Percentiles rank a stretch among this genome's conserved stretches.
These are phyloP conservation scores for Drosophila anceps DNA, from an alignment of 2,888 invertebrate genomes.

Conservation along the genomic window DNA sequence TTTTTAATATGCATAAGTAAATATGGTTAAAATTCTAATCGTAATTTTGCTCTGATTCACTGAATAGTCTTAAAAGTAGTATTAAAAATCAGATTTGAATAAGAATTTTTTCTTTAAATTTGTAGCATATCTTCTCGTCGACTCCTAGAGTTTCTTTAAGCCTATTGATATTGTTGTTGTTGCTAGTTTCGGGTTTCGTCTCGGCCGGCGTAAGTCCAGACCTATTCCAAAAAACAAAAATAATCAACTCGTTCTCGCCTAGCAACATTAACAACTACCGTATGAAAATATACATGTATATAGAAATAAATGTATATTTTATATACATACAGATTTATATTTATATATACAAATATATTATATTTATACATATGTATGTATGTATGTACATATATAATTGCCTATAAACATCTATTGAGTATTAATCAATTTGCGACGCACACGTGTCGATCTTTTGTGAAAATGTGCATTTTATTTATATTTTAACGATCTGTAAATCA, in stretches of 20 bases:
- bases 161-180: conserved; percentile 28
- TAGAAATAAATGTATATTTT: conserved; percentile 4
- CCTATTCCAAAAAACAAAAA: conserved; percentile 26
- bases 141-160: background rate
- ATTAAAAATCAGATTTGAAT: background rate
- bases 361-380: conserved; percentile 13
- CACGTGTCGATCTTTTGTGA: conserved; percentile 55
- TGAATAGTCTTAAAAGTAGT: too few species aligned
- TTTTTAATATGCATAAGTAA: too few species aligned
- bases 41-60: too few species aligned
- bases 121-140: conserved; percentile 1
- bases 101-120: too few species aligned
- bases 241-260: conserved; percentile 28
- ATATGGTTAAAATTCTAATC: too few species aligned
- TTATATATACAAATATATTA: conserved; percentile 7
- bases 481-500: conserved; percentile 54
- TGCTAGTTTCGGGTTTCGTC: conserved; percentile 38
- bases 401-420: conserved; percentile 23
- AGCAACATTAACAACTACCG: conserved; percentile 44
- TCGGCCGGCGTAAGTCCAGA: conserved; percentile 48
- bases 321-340: conserved; percentile 22
- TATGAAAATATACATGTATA: too few species aligned
- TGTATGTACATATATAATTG: conserved; percentile 19
- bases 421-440: conserved; percentile 59
- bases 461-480: conserved; percentile 35